Evolutionary conservation across 2,113 vertebrate genomes (phyloP), one percentile per base, ranked within the genome.

Genomic region (Aix galericulata): DNA sequence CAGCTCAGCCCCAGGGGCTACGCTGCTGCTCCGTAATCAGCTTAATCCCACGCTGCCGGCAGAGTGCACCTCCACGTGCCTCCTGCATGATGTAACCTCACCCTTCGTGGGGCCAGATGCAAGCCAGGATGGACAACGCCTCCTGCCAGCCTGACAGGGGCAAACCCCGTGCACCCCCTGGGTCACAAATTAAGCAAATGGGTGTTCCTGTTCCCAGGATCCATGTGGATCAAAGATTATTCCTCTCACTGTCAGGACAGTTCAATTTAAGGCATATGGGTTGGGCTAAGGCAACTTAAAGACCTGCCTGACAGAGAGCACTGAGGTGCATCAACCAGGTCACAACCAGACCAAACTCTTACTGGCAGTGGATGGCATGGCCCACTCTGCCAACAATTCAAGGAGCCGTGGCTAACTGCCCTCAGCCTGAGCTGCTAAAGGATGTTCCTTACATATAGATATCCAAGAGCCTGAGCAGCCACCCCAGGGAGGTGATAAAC

Each of bases 31-130:
- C 36, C 25, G 13, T 10, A 75, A 91, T 66, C 56, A 76, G 20
- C 52, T 79, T 17, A 90, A 78, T 42, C 38, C 63, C 74, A 50
- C 0, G 13, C 13, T 62, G 46, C 56, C 1, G 4, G 38, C 4
- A 3, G n/a, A 74, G 40, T 88, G 50, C 32, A 78, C 34, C 34
- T 76, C 8, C 0, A 34, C 85, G 76, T 83, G 56, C 77, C 82
- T 94, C 50, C 77, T 71, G 56, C 46, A 40, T 93, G 80, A 78
- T 27, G 50, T 93, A 87, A 95, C 29, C 42, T 93, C 88, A 95
- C 29, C 42, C 40, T 52, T 88, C 6, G 3, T 36, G 71, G 44
- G 56, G 44, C 91, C 46, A 79, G 52, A 46, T 72, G 38, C 16
- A 79, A 63, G 36, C 5, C 11, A 42, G 42, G 40, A 53, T 26